Conservation (phyloP, 2,113 vertebrate species). For the Siniperca chuatsi region DNA sequence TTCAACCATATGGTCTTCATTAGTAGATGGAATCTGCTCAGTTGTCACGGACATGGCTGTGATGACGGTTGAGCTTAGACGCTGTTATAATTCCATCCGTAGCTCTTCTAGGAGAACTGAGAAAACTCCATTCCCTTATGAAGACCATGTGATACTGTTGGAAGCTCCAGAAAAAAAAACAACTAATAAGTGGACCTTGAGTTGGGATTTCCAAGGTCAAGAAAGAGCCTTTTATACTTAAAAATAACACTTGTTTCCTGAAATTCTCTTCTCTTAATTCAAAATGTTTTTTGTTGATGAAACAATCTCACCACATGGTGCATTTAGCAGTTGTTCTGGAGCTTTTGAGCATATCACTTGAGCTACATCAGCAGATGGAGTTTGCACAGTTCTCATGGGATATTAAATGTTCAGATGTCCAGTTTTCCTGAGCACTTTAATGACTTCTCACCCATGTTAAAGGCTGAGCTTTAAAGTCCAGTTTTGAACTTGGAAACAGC, state of each 20-base stretch:
- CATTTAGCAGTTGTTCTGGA: neutral
- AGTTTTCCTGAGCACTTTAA: too few relatives aligned
- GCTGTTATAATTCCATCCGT: too few relatives aligned
- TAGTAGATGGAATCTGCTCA: neutral
- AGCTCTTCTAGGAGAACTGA: too few relatives aligned
- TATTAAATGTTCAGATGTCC: too few relatives aligned
- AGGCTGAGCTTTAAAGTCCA: too few relatives aligned
- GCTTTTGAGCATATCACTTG: neutral
- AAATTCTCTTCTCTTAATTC: neutral
- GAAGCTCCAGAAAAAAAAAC: too few relatives aligned
- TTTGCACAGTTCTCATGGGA: neutral
- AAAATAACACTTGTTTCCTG: neutral
- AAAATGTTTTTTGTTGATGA: neutral
- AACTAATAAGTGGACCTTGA: neutral
- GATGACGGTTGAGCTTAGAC: too few relatives aligned
- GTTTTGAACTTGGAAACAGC: too few relatives aligned
- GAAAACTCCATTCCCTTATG: too few relatives aligned
- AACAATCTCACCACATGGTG: neutral
- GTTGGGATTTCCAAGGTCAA: neutral
- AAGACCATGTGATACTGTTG: too few relatives aligned
- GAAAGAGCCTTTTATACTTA: neutral
- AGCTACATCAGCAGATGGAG: neutral
- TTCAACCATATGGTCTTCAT: neutral
- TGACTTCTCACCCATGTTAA: too few relatives aligned
- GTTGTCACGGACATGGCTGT: too few relatives aligned